A percentile compares a stretch with the other conserved stretches of the same genome.
Conservation (phyloP, 1,140 invertebrate species). For the Zeugodacus cucurbitae region DNA sequence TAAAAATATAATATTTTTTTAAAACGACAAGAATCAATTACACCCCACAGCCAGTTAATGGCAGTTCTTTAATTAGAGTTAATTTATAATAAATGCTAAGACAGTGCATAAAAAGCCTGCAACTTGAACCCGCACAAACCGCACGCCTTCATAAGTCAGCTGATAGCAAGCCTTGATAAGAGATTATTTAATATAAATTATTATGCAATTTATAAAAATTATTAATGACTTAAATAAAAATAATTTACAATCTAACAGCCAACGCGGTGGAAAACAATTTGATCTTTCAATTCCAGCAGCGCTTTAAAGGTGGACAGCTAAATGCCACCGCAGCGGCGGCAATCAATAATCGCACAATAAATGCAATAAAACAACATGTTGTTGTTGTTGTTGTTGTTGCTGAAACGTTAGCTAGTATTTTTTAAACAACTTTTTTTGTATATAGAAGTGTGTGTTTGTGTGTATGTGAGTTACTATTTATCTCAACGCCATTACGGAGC, state of each 20-base stretch:
- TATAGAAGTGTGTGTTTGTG: not conserved
- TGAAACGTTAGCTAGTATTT: not conserved
- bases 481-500: not conserved
- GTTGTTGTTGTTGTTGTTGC: not conserved
- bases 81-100: no score
- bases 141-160: not conserved
- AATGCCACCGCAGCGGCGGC: conserved; percentile 12
- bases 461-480: not conserved
- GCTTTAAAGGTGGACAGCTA: conserved; percentile 39
- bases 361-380: not conserved
- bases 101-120: no score
- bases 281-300: conserved; percentile 40
- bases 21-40: no score
- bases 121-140: not conserved
- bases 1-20: no score
- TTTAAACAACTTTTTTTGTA: not conserved
- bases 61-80: no score
- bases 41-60: no score
- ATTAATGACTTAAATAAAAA: conserved; percentile 25
- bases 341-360: conserved; percentile 27
- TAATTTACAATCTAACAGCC: not conserved
- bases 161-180: conserved; percentile 21
- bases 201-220: conserved; percentile 26
- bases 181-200: conserved; percentile 12
- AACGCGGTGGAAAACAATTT: conserved; percentile 3